phyloP scores from a whole-genome alignment of 2,113 vertebrate genomes.

The Pygoscelis antarcticus region DNA sequence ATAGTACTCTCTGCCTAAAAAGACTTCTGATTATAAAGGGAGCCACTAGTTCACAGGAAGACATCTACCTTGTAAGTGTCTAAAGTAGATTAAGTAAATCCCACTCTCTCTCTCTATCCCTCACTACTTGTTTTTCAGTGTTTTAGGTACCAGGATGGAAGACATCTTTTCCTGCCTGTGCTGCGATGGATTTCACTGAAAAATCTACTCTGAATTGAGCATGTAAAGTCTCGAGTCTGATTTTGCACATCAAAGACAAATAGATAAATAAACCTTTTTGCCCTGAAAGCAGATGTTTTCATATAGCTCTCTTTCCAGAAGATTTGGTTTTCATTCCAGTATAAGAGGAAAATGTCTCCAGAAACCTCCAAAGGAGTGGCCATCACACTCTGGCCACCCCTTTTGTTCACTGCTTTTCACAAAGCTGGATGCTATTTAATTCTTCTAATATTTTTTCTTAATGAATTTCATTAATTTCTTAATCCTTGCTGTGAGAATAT shows the following conservation, averaged over 20 bases:
- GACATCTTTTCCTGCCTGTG: neutral
- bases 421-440: neutral
- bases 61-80: neutral
- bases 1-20: neutral
- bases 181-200: neutral
- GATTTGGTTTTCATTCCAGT: neutral
- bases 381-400: neutral
- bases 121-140: neutral
- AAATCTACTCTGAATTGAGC: rapidly evolving
- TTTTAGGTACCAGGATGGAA: neutral
- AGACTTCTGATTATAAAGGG: neutral
- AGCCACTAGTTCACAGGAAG: neutral
- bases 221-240: neutral
- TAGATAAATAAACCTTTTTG: neutral
- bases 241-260: neutral
- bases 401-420: neutral
- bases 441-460: neutral
- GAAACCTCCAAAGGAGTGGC: neutral
- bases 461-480: neutral
- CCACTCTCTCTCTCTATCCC: neutral
- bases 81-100: neutral
- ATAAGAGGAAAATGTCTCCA: neutral
- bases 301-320: neutral
- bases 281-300: neutral
- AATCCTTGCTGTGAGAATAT: neutral